These are phyloP conservation scores for Penaeus indicus DNA, from an alignment of 1,140 invertebrate genomes.

Conservation along the genomic window DNA sequence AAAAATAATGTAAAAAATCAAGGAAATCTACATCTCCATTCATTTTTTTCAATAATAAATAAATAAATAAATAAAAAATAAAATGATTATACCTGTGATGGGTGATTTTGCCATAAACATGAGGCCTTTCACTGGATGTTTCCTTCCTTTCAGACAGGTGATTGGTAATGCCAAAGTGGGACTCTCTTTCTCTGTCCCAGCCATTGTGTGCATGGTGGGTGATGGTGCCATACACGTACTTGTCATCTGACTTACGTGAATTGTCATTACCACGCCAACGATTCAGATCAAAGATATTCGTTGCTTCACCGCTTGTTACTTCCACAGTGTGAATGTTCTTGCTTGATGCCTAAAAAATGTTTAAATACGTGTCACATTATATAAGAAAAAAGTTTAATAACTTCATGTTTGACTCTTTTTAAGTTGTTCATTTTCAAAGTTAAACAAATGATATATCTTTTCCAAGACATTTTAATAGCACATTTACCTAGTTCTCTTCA, in stretches of 20 bases:
- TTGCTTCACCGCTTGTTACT: conserved; percentile 54
- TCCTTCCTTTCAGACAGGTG: conserved; percentile 26
- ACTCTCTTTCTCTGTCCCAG: neutral
- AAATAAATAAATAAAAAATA: neutral
- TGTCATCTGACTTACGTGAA: conserved; percentile 18
- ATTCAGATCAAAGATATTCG: conserved; percentile 39
- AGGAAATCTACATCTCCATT: no score
- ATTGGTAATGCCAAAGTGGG: conserved; percentile 9
- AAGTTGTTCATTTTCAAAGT: no score
- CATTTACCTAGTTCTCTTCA: no score
- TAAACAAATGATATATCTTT: no score
- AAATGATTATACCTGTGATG: conserved; percentile 36
- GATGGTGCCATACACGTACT: conserved; percentile 46
- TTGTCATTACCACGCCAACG: conserved; percentile 18
- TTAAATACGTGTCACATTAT: neutral
- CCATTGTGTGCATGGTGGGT: conserved; percentile 56
- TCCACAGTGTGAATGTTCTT: conserved; percentile 65
- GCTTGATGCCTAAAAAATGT: conserved; percentile 58
- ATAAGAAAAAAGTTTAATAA: neutral
- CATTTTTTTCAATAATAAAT: no score
- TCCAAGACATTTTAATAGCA: no score
- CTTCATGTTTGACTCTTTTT: no score
- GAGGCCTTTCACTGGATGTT: conserved; percentile 29
- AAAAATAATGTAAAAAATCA: no score
- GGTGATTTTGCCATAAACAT: conserved; percentile 37